phyloP scores from a whole-genome alignment of 2,797 vertebrate species.

The Antennarius maculatus region DNA sequence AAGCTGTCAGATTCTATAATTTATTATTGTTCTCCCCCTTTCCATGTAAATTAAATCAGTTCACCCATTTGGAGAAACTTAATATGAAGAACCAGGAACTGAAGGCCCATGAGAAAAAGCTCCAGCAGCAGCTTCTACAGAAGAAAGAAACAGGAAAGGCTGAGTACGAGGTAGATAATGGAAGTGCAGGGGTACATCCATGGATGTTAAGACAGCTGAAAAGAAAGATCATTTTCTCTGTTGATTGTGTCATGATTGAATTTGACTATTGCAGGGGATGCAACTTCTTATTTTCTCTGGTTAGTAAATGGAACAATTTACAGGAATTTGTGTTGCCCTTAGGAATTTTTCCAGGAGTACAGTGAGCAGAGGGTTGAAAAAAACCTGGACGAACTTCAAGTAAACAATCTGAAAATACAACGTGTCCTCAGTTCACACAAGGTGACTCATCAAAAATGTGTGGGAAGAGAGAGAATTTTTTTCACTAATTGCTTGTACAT shows the following conservation, averaged over 20 bases:
- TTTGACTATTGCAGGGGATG: background rate
- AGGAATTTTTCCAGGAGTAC: constrained; percentile 52
- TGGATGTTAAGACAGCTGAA: background rate
- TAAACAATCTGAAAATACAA: constrained; percentile 41
- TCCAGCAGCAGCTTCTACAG: constrained; percentile 63
- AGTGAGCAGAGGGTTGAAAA: constrained; percentile 18
- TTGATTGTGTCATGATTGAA: background rate
- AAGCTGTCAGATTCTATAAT: background rate
- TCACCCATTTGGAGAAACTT: constrained; percentile 47
- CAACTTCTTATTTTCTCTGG: background rate
- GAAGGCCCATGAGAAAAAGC: constrained; percentile 45
- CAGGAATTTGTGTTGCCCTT: background rate
- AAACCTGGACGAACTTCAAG: constrained; percentile 45
- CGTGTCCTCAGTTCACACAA: constrained; percentile 53
- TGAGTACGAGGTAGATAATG: constrained; percentile 45
- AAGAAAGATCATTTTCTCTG: background rate
- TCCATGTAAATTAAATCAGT: constrained; percentile 36
- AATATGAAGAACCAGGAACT: constrained; percentile 52
- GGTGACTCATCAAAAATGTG: constrained; percentile 34
- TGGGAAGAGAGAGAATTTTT: background rate
- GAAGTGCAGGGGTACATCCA: background rate
- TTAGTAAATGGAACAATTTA: background rate
- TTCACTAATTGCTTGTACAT: background rate
- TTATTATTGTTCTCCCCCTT: background rate
- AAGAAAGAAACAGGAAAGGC: constrained; percentile 43